Base-by-base conservation (phyloP, 2,888 invertebrate genomes). In the Polydrusus pterygomalis region DNA sequence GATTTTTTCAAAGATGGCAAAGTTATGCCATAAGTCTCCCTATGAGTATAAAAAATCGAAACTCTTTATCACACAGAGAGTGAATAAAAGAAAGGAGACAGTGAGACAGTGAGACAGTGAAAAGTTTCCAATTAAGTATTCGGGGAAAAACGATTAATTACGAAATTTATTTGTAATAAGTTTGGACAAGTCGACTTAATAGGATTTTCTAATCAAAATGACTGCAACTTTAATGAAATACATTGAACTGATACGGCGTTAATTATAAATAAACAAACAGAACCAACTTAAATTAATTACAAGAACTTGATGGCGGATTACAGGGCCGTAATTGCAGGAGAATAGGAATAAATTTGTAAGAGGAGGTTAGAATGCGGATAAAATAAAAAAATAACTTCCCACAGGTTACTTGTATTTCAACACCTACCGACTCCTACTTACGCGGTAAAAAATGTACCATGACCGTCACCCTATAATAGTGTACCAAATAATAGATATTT, bases 251-350 rank as follows among this genome's bases (percentile, higher is more conserved):
- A 85, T 84, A 84, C 84, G 82, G 83, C 84, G 84, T 85, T 85
- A 84, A 85, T 85, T 84, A 85, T 84, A 85, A 85, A 85, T 85
- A 85, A 84, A 85, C 84, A 85, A 84, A 85, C 84, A 83, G 80
- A 82, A 80, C 83, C 74, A 84, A 84, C 83, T 84, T 84, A 83
- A 85, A 85, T 85, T 84, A 84, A 84, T 83, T 83, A 83, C 82
- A 80, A 79, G 78, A 80, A 77, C 71, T 73, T 69, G 74, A 68
- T 71, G 77, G 71, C 34, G 68, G 77, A 40, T 64, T 71, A 72
- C 74, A 74, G 74, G 51, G 10, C 74, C 74, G 74, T 74, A 74
- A 74, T 74, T 64, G 54, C 18, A 56, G 56, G 15, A 70, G 45
- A 58, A 25, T 47, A 3, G 43, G 13, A 43, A 13, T 34, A 34